Evolutionary conservation across 2,797 vertebrate species (phyloP), one percentile per base, ranked within the genome.

Genomic region (Hafferia zeledoni): DNA sequence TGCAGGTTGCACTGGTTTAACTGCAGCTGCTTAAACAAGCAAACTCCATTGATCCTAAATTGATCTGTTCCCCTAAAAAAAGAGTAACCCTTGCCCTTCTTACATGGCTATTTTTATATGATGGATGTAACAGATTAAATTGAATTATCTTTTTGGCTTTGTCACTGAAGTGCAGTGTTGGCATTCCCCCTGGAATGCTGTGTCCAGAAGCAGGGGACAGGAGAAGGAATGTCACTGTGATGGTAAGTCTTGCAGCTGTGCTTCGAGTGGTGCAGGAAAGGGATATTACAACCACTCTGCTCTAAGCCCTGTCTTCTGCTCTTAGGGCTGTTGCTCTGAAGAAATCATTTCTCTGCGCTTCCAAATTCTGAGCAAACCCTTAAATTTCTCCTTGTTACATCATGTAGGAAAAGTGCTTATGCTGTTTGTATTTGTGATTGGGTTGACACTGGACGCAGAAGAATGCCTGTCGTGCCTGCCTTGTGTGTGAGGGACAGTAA

Each of bases 11-110:
- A 43, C 64, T 77, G 83, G 30, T 87, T 90, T 90, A 95, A 80
- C 67, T 92, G 86, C 56, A 64, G 27, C 76, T 90, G 35, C 81
- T 83, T 90, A 89, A 94, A 82, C 56, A 89, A 92, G 72, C 41
- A 85, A 94, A 70, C 35, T 17, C 14, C 77, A 69, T 85, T 88
- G 86, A 93, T 89, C 49, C 44, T 77, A 57, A 82, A 89, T 93
- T 74, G 87, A 84, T 95, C 60, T 61, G 23, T 60, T 83, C 30
- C 44, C 60, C 76, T 89, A 56, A 94, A 95, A 77, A 89, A 46
- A 80, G 28, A 56, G 16, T 74, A 68, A 64, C 33, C 44, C 11
- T 59, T 93, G 70, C 14, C 17, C 16, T 78, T 60, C 22, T 87
- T 70, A 68, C 0, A 0, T 74, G 30, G 24, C 17, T 86, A 10